phyloP scores from a whole-genome alignment of 1,140 invertebrate genomes.

The Sminthurides bifidus region DNA sequence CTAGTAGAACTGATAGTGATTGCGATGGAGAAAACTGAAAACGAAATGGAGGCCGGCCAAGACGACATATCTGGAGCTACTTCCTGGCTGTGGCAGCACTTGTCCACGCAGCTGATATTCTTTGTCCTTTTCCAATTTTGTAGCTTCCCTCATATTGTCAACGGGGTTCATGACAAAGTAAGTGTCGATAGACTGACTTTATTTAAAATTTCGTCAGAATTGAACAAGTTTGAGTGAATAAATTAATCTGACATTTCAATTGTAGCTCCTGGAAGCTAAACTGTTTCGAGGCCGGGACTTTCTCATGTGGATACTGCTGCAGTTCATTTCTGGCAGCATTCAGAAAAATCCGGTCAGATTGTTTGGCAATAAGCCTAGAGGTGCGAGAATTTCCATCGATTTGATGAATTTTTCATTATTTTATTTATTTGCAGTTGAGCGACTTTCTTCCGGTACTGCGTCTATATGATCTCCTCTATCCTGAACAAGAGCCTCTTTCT shows the following conservation, averaged over 20 bases:
- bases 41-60: conserved; percentile 37
- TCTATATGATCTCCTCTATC: conserved; percentile 82
- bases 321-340: conserved; percentile 93
- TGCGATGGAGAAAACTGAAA: conserved; percentile 82
- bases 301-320: conserved; percentile 93
- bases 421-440: conserved; percentile 46
- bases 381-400: neutral
- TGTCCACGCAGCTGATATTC: conserved; percentile 90
- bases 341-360: conserved; percentile 74
- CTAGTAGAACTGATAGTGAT: conserved; percentile 80
- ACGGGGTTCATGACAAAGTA: conserved; percentile 74
- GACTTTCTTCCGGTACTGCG: conserved; percentile 85
- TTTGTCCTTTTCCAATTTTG: conserved; percentile 83
- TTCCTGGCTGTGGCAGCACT: conserved; percentile 80
- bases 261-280: conserved; percentile 59
- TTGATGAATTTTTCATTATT: neutral
- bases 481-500: conserved; percentile 65
- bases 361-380: neutral
- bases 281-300: conserved; percentile 82
- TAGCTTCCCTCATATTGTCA: conserved; percentile 81
- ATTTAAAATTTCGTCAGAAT: neutral
- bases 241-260: conserved; percentile 8
- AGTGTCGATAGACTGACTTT: neutral
- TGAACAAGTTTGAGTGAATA: neutral
- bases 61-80: conserved; percentile 53